phyloP scores from a whole-genome alignment of 2,113 vertebrate species.

The Lethenteron camtschaticum region DNA sequence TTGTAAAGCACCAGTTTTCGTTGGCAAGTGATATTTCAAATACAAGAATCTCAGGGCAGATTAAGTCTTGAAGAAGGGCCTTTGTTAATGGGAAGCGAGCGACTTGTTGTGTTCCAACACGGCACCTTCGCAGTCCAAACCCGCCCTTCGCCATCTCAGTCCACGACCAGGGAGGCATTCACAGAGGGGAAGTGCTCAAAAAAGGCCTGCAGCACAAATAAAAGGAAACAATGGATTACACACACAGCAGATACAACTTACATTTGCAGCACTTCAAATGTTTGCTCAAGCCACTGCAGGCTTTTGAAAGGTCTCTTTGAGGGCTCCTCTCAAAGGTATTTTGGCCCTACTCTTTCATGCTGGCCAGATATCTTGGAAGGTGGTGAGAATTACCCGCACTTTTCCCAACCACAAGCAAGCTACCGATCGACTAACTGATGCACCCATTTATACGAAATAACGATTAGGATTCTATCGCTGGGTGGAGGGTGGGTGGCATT shows the following conservation, averaged over 20 bases:
- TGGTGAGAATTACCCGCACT: background rate
- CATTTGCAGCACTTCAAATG: constrained; percentile 13
- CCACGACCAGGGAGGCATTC: constrained; percentile 35
- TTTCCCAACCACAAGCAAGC: no score
- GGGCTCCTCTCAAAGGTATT: constrained; percentile 15
- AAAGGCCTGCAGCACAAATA: constrained; percentile 40
- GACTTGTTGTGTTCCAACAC: no score
- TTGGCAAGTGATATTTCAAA: no score
- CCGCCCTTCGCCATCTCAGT: constrained; percentile 15
- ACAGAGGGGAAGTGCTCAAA: constrained; percentile 50
- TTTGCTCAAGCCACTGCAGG: constrained; percentile 22
- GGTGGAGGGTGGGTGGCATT: no score
- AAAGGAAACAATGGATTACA: constrained; percentile 11
- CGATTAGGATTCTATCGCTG: no score
- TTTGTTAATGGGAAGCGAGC: no score
- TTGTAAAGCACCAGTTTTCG: no score
- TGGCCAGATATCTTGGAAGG: background rate
- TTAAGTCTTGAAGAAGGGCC: no score
- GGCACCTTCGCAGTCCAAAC: no score
- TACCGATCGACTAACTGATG: no score
- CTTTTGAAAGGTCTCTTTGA: constrained; percentile 16
- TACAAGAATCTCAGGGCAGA: no score
- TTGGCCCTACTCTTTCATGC: background rate
- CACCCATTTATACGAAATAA: no score
- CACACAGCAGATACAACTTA: constrained; percentile 11